Base-by-base conservation (phyloP, 2,888 invertebrate genomes). In the Leptopilina myrica region DNA sequence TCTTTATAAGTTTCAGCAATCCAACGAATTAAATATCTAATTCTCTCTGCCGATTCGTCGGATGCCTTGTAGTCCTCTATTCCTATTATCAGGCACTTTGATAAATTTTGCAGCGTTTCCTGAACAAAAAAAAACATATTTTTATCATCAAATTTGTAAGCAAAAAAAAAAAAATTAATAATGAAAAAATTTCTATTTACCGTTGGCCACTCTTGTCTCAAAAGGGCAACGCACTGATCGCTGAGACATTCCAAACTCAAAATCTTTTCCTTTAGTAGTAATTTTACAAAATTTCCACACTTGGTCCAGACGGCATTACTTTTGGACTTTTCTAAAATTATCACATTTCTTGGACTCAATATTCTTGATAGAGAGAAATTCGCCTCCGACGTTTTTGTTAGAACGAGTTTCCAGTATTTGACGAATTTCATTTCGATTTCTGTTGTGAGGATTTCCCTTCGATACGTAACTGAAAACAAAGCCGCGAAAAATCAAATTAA, bases 171-270 rank as follows among this genome's bases (percentile, higher is more conserved):
- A 76, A 76, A 49, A 76, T 53, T 15, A 26, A 46, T 1, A 20
- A 15, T 11, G 9, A 66, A 76, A 59, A 11, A 20, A 20, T 33
- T 56, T 8, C 33, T 20, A 20, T 87, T 88, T 84, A 94, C 94
- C 91, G 93, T 92, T 0, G 94, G 90, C 95, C 95, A 96, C 80
- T 95, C 95, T 83, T 94, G 93, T 84, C 94, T 93, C 79, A 95
- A 95, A 14, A 96, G 93, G 0, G 94, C 94, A 59, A 95, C 91
- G 85, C 95, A 95, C 85, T 95, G 94, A 75, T 94, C 93, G 84
- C 95, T 95, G 11, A 96, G 89, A 1, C 93, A 92, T 67, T 95
- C 94, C 15, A 94, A 92, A 5, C 92, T 93, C 80, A 96, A 87
- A 76, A 95, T 92, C 33, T 93, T 90, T 66, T 93, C 91, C 8